phyloP scores from a whole-genome alignment of 2,797 vertebrate species.

The Ctenochaetus hawaiiensis region DNA sequence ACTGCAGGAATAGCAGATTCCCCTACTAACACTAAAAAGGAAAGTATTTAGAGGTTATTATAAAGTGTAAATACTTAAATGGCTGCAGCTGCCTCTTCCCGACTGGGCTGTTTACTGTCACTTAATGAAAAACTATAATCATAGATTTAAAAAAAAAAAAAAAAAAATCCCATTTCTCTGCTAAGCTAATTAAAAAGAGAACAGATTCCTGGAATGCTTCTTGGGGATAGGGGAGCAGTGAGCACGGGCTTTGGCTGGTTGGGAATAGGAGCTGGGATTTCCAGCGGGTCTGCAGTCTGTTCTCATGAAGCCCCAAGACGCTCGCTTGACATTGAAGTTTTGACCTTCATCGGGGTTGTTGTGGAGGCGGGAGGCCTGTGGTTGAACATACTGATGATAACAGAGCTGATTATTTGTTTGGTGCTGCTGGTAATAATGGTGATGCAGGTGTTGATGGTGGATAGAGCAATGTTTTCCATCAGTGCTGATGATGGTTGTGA shows the following conservation, averaged over 20 bases:
- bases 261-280: constrained; percentile 65
- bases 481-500: not conserved
- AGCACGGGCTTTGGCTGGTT: constrained; percentile 53
- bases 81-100: not conserved
- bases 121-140: constrained; percentile 58
- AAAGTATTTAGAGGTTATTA: not conserved
- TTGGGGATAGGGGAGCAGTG: constrained; percentile 50
- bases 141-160: constrained; percentile 24
- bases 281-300: constrained; percentile 65
- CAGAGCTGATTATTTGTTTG: not conserved
- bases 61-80: not conserved
- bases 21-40: not conserved
- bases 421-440: not conserved
- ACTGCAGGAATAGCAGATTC: not conserved
- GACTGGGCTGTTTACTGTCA: constrained; percentile 16
- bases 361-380: not conserved
- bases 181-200: constrained; percentile 71
- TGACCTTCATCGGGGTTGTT: constrained; percentile 62
- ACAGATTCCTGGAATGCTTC: constrained; percentile 61
- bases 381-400: not conserved
- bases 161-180: constrained; percentile 8
- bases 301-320: constrained; percentile 57
- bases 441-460: not conserved
- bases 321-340: constrained; percentile 66
- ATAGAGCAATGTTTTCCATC: not conserved